Evolutionary conservation across 1,140 invertebrate genomes (phyloP), one percentile per base, ranked within the genome.

Genomic region (Idris sp.): DNA sequence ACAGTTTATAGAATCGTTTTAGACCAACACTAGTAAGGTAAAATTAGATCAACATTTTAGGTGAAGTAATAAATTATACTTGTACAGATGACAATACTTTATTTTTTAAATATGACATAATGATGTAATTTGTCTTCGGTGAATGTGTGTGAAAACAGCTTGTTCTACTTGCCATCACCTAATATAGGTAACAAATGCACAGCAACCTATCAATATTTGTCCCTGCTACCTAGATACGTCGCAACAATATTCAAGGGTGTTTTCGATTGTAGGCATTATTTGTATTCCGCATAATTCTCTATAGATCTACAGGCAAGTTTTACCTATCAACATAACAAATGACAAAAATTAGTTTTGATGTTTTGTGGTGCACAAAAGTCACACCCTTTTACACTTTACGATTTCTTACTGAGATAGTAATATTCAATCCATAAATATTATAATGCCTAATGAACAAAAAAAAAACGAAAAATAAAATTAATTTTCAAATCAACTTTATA

Each of bases 241-340:
- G 61, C 74, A 71, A 77, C 76, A 77, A 48, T 54, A 54, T 74
- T 77, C 48, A 74, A 56, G 71, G 76, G 53, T 77, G 53, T 74
- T 77, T 77, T 71, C 58, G 44, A 16, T 53, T 62, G 56, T 54
- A 59, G 30, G n/a, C n/a, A n/a, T n/a, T 53, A 59, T 65, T 76
- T 76, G 65, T 76, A 65, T 49, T 54, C 46, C 40, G 10, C 41
- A n/a, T n/a, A 49, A 44, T 54, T 59, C 65, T 59, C 65, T 54
- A 53, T 59, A 30, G 65, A 36, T 64, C 19, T 30, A 38, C 36
- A 44, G 61, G 31, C 19, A 76, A n/a, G n/a, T n/a, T n/a, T n/a
- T n/a, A n/a, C n/a, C n/a, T 61, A 56, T 59, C 56, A 67, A 67
- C 73, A 76, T 59, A 71, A 71, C 54, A 71, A 76, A 76, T 76